phyloP scores from a whole-genome alignment of 2,888 invertebrate genomes.

The Flabesymbios commensalis region DNA sequence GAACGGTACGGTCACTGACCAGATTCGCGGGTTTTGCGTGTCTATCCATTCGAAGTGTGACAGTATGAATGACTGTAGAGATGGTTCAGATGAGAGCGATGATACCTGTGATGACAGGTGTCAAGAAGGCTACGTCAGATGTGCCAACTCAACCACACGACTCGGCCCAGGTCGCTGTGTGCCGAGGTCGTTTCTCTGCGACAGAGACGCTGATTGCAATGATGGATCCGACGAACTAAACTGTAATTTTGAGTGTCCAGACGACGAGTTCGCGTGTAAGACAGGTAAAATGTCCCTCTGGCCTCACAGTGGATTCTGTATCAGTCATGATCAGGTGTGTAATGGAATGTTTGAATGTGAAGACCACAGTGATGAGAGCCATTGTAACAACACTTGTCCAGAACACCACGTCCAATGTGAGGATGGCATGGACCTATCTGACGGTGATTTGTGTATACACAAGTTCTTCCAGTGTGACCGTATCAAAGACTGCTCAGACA shows the following conservation, averaged over 20 bases:
- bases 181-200: slow-evolving; percentile 13
- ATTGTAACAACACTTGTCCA: neutral
- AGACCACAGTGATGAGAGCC: slow-evolving; percentile 7
- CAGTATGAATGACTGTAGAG: slow-evolving; percentile 17
- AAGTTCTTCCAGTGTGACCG: slow-evolving; percentile 23
- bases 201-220: slow-evolving; percentile 23
- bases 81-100: slow-evolving; percentile 16
- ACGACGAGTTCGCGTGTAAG: neutral
- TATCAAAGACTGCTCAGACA: slow-evolving; percentile 24
- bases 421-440: neutral
- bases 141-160: slow-evolving; percentile 15
- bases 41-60: slow-evolving; percentile 12
- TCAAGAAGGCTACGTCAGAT: slow-evolving; percentile 11
- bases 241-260: slow-evolving; percentile 13
- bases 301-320: slow-evolving; percentile 16
- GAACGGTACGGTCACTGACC: slow-evolving; percentile 10
- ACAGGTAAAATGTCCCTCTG: slow-evolving; percentile 13
- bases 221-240: slow-evolving; percentile 25
- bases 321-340: slow-evolving; percentile 4
- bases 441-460: neutral
- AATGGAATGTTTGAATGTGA: slow-evolving; percentile 7
- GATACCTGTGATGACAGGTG: slow-evolving; percentile 15
- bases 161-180: slow-evolving; percentile 15
- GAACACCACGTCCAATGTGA: neutral
- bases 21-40: slow-evolving; percentile 13